A percentile compares a stretch with the other conserved stretches of the same genome.
Conservation (phyloP, 2,113 vertebrate genomes). For the Antechinus stuartii region DNA sequence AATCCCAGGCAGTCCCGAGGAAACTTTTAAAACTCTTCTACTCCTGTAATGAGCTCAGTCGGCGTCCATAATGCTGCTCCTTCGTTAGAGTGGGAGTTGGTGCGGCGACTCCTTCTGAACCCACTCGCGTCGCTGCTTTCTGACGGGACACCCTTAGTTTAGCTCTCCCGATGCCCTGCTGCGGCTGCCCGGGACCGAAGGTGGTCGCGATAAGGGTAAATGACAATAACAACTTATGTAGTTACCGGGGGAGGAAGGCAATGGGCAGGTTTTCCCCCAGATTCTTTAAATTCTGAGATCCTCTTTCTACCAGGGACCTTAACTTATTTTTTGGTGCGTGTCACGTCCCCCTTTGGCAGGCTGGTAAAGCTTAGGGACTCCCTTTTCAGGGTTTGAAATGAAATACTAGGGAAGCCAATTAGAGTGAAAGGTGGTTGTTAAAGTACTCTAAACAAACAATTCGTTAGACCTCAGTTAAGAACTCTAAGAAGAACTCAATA, state of each 20-base stretch:
- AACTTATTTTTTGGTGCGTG: too few relatives aligned
- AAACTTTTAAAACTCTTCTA: slow-evolving; percentile 40
- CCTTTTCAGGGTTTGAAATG: too few relatives aligned
- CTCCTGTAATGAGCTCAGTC: background rate
- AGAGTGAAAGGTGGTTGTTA: background rate
- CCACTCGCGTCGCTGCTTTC: background rate
- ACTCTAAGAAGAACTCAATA: background rate
- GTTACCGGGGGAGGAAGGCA: too few relatives aligned
- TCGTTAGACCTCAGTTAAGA: background rate
- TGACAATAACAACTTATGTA: background rate
- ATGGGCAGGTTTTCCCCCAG: too few relatives aligned
- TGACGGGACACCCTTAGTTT: background rate
- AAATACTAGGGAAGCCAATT: too few relatives aligned
- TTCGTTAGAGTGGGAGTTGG: background rate
- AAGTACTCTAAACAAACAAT: background rate
- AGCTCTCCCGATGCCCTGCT: background rate
- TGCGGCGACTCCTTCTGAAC: background rate
- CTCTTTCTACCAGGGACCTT: too few relatives aligned
- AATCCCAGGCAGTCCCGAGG: background rate
- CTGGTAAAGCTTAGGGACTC: background rate
- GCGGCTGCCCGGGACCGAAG: background rate
- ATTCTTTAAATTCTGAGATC: background rate
- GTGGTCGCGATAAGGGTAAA: background rate
- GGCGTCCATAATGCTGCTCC: background rate
- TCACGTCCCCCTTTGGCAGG: background rate